A percentile compares a stretch with the other conserved stretches of the same genome.
These are phyloP conservation scores for Phainopepla nitens DNA, from an alignment of 2,113 vertebrate genomes.

Conservation along the genomic window DNA sequence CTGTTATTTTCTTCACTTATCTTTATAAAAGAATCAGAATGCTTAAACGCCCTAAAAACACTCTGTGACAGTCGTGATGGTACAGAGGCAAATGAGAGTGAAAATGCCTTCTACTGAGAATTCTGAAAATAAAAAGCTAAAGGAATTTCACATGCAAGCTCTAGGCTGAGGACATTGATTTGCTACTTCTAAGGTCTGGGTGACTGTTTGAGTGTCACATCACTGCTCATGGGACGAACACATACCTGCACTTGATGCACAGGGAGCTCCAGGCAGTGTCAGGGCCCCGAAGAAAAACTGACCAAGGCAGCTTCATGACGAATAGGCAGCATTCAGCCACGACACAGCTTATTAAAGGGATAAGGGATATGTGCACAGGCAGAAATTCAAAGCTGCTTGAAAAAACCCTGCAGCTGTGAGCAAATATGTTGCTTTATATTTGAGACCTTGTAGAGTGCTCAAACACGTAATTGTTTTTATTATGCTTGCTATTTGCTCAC, in stretches of 20 bases:
- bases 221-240: background rate
- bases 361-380: background rate
- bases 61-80: background rate
- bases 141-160: background rate
- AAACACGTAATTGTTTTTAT: background rate
- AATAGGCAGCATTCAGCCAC: background rate
- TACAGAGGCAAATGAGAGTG: background rate
- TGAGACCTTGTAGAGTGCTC: background rate
- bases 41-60: background rate
- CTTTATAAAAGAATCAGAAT: background rate
- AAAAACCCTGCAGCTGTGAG: background rate
- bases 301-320: background rate
- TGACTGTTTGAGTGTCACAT: background rate
- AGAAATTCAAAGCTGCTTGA: background rate
- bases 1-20: background rate
- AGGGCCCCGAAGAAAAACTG: background rate
- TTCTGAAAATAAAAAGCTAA: background rate
- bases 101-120: background rate
- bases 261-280: background rate
- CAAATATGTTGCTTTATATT: background rate
- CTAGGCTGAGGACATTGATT: background rate
- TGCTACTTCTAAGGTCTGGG: background rate
- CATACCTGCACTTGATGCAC: background rate
- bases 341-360: background rate
- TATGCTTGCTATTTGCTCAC: background rate